A percentile compares a stretch with the other conserved stretches of the same genome.
These are phyloP conservation scores for Pluvialis apricaria DNA, from an alignment of 2,113 vertebrate genomes.

Conservation along the genomic window DNA sequence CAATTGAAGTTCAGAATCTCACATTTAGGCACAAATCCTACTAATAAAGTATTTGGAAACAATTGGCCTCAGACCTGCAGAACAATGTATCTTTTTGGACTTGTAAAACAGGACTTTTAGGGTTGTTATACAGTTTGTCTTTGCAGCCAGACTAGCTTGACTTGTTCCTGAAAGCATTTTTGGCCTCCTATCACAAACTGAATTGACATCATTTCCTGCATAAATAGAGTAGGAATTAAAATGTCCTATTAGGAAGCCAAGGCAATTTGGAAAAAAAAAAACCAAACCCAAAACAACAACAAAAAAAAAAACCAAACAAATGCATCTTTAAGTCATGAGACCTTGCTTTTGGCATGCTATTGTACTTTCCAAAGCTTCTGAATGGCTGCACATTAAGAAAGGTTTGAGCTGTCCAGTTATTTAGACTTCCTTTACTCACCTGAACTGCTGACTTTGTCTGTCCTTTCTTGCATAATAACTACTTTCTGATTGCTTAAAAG, in stretches of 20 bases:
- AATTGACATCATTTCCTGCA: constrained; percentile 54
- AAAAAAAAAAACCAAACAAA: constrained; percentile 16
- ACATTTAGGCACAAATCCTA: constrained; percentile 33
- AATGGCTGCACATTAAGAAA: constrained; percentile 68
- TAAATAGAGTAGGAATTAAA: constrained; percentile 18
- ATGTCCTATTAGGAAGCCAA: constrained; percentile 26
- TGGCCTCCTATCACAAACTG: constrained; percentile 45
- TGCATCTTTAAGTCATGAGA: constrained; percentile 55
- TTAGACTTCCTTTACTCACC: constrained; percentile 64
- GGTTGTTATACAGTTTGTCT: constrained; percentile 45
- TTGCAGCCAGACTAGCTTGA: constrained; percentile 49
- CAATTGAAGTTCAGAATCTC: constrained; percentile 39
- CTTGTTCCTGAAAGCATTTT: constrained; percentile 58
- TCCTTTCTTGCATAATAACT: constrained; percentile 75
- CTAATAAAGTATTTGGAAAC: not conserved
- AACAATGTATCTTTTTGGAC: constrained; percentile 81
- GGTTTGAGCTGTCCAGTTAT: constrained; percentile 69
- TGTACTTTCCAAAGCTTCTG: constrained; percentile 57
- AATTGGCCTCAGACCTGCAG: constrained; percentile 74
- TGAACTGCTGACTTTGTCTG: constrained; percentile 78
- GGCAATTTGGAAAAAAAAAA: not conserved
- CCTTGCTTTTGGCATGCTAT: constrained; percentile 58
- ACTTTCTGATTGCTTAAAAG: constrained; percentile 83
- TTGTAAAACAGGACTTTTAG: constrained; percentile 57
- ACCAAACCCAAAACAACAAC: not conserved